Evolutionary conservation across 2,888 invertebrate genomes (phyloP), one percentile per base, ranked within the genome.

Genomic region (Ichneumon xanthorius): DNA sequence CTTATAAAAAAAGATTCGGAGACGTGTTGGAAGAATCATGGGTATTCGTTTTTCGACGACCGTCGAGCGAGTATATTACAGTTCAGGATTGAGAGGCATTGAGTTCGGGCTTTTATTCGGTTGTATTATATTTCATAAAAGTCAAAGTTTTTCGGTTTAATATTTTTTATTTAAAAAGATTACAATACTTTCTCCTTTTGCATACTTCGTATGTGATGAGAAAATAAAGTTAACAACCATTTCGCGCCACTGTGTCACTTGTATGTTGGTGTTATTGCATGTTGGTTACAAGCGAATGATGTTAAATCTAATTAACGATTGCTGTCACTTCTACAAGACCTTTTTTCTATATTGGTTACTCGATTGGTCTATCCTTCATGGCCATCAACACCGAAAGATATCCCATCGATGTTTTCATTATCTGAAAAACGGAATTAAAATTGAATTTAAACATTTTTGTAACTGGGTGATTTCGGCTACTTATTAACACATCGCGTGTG

Each of bases 311-410:
- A 16, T 33, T n/a, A 33, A 63, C 33, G 7, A 63, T 63, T n/a
- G 14, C 33, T 63, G 6, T 61, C 30, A 14, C 4, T 61, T 55
- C 58, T 16, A n/a, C 40, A 16, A 11, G 19, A 63, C 30, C 65
- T 19, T 80, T 40, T 48, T 50, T n/a, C 14, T 1, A n/a, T 40
- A 6, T 4, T 37, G 26, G 53, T 63, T 58, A 72, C 26, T 53
- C n/a, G 53, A n/a, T 78, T 63, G 26, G 40, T 73, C 73, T 78
- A 61, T 40, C 40, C 45, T 85, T 88, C n/a, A 82, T 81, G 71
- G 87, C 85, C 22, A 87, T 48, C 26, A 88, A 37, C 70, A 89
- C 77, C 9, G 88, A 88, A 11, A 88, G 63, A 50, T 88, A 88
- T 14, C 87, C 87, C 63, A 85, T 55, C 11, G 87, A 48, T 3